Conservation (phyloP, 2,888 invertebrate genomes). For the Amblyjoppa proteus region DNA sequence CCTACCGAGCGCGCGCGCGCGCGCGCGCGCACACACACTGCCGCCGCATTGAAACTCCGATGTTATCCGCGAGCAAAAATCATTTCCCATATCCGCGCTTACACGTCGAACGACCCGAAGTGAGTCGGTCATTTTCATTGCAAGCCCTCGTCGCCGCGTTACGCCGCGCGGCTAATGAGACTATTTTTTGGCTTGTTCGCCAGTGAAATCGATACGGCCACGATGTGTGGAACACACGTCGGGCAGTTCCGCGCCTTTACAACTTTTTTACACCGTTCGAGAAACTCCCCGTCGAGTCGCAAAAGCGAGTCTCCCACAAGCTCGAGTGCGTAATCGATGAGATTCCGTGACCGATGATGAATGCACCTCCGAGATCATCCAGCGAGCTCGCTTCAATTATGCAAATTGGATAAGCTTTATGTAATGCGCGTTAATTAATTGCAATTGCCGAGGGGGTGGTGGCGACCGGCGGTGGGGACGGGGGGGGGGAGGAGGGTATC, state of each 20-base stretch:
- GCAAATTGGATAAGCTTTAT: constrained; percentile 78
- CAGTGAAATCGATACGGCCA: too few species aligned
- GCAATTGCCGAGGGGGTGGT: constrained; percentile 71
- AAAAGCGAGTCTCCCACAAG: neutral
- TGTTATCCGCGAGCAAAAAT: too few species aligned
- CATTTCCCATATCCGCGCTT: neutral
- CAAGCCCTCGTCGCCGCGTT: neutral
- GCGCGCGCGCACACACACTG: neutral
- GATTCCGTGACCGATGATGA: constrained; percentile 74
- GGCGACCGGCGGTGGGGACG: neutral
- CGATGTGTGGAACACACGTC: too few species aligned
- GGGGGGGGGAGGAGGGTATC: constrained; percentile 63
- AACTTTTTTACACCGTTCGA: neutral
- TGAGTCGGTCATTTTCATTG: neutral
- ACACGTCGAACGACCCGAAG: neutral
- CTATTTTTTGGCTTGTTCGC: neutral
- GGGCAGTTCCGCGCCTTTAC: constrained; percentile 27
- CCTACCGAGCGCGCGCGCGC: neutral
- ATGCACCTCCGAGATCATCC: constrained; percentile 71
- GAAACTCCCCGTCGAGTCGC: neutral
- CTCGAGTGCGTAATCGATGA: constrained; percentile 62
- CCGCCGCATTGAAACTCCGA: neutral
- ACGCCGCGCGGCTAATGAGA: neutral
- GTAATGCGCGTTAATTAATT: constrained; percentile 81
- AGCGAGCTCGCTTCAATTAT: constrained; percentile 77